phyloP scores from a whole-genome alignment of 2,888 invertebrate species.

The Endomychus coccineus region DNA sequence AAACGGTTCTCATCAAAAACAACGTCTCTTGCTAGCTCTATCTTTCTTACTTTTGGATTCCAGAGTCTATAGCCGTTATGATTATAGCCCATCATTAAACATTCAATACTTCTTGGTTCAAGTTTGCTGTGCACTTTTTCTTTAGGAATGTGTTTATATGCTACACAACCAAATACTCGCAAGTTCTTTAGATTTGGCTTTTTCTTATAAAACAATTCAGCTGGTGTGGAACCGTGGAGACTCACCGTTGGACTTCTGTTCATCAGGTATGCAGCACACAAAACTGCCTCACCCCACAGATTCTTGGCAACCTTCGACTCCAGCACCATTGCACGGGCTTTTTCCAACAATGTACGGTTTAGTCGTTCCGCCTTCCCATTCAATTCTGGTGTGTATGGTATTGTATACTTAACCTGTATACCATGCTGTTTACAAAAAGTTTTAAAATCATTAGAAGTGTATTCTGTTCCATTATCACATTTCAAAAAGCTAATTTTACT shows the following conservation, averaged over 20 bases:
- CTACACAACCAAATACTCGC: conserved; percentile 22
- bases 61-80: conserved; percentile 23
- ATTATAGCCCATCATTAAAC: conserved; percentile 16
- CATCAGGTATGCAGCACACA: conserved; percentile 23
- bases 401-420: conserved; percentile 11
- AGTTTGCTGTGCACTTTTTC: conserved; percentile 19
- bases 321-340: conserved; percentile 15
- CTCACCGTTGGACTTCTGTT: conserved; percentile 25
- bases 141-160: conserved; percentile 20
- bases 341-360: conserved; percentile 17
- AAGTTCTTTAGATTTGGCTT: conserved; percentile 22
- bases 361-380: conserved; percentile 18
- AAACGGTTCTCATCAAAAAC: conserved; percentile 23
- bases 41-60: conserved; percentile 16
- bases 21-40: conserved; percentile 21
- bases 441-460: conserved; percentile 8
- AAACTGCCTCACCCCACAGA: conserved; percentile 36
- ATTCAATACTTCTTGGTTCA: conserved; percentile 16
- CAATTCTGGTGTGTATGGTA: conserved; percentile 16
- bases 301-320: conserved; percentile 26
- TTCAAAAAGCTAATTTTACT: conserved; percentile 2
- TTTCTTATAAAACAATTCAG: conserved; percentile 20
- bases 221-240: conserved; percentile 19
- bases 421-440: conserved; percentile 12
- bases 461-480: conserved; percentile 16